Conservation (phyloP, 2,888 invertebrate genomes). For the Catonia carolina region DNA sequence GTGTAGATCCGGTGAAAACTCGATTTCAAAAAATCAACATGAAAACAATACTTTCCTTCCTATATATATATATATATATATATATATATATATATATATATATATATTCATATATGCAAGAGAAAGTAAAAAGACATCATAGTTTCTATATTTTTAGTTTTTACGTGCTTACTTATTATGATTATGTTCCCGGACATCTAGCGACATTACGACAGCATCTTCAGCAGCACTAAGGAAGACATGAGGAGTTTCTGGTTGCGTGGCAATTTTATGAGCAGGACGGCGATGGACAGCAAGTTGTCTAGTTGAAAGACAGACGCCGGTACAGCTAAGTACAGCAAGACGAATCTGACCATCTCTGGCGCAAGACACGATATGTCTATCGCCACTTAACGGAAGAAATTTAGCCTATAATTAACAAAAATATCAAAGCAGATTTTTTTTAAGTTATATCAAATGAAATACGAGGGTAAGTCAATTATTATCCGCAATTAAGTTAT, state of each 20-base stretch:
- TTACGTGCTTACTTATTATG: slow-evolving; percentile 57
- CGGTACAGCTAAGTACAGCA: slow-evolving; percentile 47
- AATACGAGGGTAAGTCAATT: no score
- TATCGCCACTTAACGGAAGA: slow-evolving; percentile 67
- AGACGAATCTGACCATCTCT: slow-evolving; percentile 79
- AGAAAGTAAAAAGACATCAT: no score
- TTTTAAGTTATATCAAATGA: background rate
- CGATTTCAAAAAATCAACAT: no score
- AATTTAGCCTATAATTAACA: slow-evolving; percentile 59
- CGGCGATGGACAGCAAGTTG: slow-evolving; percentile 63
- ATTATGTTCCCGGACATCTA: slow-evolving; percentile 70
- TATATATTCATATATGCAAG: no score
- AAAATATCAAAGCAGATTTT: background rate
- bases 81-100: no score
- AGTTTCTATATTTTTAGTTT: no score
- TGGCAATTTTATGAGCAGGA: slow-evolving; percentile 78
- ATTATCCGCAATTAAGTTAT: no score
- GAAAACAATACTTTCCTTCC: no score
- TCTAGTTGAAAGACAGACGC: slow-evolving; percentile 50
- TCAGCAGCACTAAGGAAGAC: slow-evolving; percentile 77
- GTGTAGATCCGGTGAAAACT: no score
- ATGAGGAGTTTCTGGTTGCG: slow-evolving; percentile 68
- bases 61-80: no score
- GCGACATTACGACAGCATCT: slow-evolving; percentile 72
- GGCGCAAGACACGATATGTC: slow-evolving; percentile 80